Evolutionary conservation across 2,113 vertebrate genomes (phyloP).

Genomic region (Cettia cetti): DNA sequence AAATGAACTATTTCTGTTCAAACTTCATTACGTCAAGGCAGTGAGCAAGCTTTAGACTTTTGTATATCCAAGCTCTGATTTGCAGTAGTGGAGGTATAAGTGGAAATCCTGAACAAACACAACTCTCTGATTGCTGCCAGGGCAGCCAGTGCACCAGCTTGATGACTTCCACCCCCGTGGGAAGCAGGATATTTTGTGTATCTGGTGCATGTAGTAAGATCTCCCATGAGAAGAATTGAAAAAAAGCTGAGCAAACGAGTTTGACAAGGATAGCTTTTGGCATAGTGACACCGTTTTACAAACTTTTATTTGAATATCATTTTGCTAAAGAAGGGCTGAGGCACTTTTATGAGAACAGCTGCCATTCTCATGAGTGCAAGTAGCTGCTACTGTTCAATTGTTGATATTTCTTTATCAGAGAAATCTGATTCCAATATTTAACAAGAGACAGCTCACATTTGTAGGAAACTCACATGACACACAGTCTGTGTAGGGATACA

Average conservation of each 20-base stretch:
- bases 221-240: not conserved
- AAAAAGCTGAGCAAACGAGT: constrained; percentile 2
- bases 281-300: not conserved
- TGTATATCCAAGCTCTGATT: not conserved
- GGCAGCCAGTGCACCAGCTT: not conserved
- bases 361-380: not conserved
- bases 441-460: not conserved
- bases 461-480: not conserved
- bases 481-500: not conserved
- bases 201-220: not conserved
- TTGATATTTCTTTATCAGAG: not conserved
- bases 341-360: constrained; percentile 21
- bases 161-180: not conserved
- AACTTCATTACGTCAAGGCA: not conserved
- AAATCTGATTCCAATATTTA: not conserved
- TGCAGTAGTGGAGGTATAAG: not conserved
- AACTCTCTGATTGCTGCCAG: not conserved
- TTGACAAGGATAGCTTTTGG: constrained; percentile 8
- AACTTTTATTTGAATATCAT: constrained; percentile 6
- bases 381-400: not conserved
- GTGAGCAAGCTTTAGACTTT: not conserved
- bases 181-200: constrained; percentile 8
- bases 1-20: not conserved
- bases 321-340: not conserved
- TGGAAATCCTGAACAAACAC: constrained; percentile 47